Conservation (phyloP, 2,888 invertebrate genomes). For the Cheilosia soror region DNA sequence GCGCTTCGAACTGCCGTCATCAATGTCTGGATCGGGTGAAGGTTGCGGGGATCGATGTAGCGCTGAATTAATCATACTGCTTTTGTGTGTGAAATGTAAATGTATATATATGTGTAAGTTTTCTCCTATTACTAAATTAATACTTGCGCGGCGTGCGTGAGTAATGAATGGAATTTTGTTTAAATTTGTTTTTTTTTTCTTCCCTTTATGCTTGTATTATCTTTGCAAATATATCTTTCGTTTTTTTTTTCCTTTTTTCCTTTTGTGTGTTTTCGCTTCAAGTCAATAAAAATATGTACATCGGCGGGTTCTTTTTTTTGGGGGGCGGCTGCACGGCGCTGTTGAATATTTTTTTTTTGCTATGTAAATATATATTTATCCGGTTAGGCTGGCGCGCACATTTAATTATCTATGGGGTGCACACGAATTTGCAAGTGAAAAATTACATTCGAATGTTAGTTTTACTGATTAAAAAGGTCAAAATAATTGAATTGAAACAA, state of each 20-base stretch:
- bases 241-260: slow-evolving; percentile 25
- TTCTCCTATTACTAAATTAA: slow-evolving; percentile 64
- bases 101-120: slow-evolving; percentile 51
- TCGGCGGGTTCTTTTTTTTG: slow-evolving; percentile 70
- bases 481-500: slow-evolving; percentile 70
- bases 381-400: slow-evolving; percentile 39
- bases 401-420: slow-evolving; percentile 35
- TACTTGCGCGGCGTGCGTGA: slow-evolving; percentile 74
- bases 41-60: slow-evolving; percentile 74
- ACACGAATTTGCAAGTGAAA: slow-evolving; percentile 47
- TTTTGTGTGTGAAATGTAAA: slow-evolving; percentile 49
- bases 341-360: slow-evolving; percentile 37
- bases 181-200: slow-evolving; percentile 29
- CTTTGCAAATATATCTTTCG: slow-evolving; percentile 61
- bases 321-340: slow-evolving; percentile 53
- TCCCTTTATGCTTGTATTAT: slow-evolving; percentile 36
- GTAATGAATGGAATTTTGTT: slow-evolving; percentile 75
- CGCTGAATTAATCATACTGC: slow-evolving; percentile 70
- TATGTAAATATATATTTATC: slow-evolving; percentile 13
- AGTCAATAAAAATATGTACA: slow-evolving; percentile 74
- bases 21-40: slow-evolving; percentile 79
- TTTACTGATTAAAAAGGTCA: slow-evolving; percentile 61
- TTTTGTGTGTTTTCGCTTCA: slow-evolving; percentile 37
- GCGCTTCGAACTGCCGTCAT: slow-evolving; percentile 90
- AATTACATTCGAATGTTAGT: slow-evolving; percentile 54